Percentiles rank a stretch among this genome's conserved stretches.
Evolutionary conservation across 2,113 vertebrate genomes (phyloP).

Genomic region (Pelusios castaneus): DNA sequence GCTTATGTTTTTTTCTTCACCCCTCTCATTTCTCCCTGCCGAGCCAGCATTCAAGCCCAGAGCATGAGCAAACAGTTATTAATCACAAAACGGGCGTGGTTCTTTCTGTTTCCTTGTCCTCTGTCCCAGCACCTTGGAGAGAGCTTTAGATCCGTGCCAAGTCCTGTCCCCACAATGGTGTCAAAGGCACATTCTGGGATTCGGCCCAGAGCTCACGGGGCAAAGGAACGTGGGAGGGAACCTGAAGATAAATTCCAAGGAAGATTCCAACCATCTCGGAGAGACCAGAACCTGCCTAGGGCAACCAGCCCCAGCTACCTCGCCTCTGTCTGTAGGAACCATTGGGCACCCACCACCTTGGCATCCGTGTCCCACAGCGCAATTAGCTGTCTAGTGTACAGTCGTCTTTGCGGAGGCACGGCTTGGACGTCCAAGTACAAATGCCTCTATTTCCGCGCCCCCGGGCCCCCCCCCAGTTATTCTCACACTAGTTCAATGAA

Average conservation of each 20-base stretch:
- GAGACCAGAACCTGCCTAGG: not conserved
- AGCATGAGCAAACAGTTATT: not conserved
- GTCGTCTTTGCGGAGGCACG: not conserved
- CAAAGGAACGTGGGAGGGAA: not conserved
- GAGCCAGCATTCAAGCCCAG: not conserved
- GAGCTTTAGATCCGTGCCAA: not conserved
- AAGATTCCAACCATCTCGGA: not conserved
- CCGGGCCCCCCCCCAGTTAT: no score
- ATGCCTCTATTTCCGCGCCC: not conserved
- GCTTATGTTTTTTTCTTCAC: not conserved
- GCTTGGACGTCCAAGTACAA: not conserved
- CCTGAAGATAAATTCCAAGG: not conserved
- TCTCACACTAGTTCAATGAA: not conserved
- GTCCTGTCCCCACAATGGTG: not conserved
- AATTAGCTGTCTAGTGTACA: not conserved
- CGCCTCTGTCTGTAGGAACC: not conserved
- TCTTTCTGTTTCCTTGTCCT: not conserved
- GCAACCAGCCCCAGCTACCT: no score
- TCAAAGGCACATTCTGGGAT: not conserved
- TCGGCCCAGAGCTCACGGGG: not conserved
- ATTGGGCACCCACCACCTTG: not conserved
- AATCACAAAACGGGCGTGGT: not conserved
- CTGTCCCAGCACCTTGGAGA: conserved; percentile 66
- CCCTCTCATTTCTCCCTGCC: not conserved
- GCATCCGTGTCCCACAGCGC: not conserved